phyloP scores from a whole-genome alignment of 2,888 invertebrate genomes.

The Tachina lurida region DNA sequence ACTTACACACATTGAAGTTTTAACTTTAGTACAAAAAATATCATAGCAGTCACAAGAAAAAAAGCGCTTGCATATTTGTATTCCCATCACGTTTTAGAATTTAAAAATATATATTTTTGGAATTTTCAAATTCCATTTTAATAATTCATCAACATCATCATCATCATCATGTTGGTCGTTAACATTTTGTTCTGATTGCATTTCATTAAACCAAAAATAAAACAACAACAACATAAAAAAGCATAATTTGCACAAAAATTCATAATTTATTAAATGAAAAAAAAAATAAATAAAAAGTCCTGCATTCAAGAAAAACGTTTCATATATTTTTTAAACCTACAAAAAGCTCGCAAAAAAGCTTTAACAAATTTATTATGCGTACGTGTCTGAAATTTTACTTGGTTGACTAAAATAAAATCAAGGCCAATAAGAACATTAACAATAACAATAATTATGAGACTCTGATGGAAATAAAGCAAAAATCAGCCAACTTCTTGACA shows the following conservation, averaged over 20 bases:
- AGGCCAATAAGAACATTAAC: constrained; percentile 57
- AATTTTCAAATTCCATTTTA: constrained; percentile 46
- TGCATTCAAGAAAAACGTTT: constrained; percentile 29
- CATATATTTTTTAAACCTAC: neutral
- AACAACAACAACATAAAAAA: neutral
- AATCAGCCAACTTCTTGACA: constrained; percentile 13
- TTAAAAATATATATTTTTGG: constrained; percentile 42
- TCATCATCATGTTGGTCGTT: constrained; percentile 3
- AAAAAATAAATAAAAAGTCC: neutral
- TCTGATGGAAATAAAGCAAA: constrained; percentile 25
- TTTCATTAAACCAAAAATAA: constrained; percentile 41
- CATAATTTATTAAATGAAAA: constrained; percentile 55
- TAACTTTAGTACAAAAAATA: neutral
- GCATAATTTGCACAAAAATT: constrained; percentile 57
- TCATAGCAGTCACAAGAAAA: neutral
- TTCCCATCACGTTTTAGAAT: constrained; percentile 51
- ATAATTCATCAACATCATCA: constrained; percentile 31
- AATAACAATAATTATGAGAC: constrained; percentile 54
- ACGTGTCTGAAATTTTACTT: constrained; percentile 69
- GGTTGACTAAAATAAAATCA: constrained; percentile 62
- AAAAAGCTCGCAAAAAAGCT: neutral
- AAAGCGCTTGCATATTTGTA: neutral
- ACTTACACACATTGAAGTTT: neutral
- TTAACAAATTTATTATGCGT: constrained; percentile 65
- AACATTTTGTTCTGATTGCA: constrained; percentile 49